Evolutionary conservation across 2,797 vertebrate species (phyloP), one percentile per base, ranked within the genome.

Genomic region (Sebastes taczanowskii): DNA sequence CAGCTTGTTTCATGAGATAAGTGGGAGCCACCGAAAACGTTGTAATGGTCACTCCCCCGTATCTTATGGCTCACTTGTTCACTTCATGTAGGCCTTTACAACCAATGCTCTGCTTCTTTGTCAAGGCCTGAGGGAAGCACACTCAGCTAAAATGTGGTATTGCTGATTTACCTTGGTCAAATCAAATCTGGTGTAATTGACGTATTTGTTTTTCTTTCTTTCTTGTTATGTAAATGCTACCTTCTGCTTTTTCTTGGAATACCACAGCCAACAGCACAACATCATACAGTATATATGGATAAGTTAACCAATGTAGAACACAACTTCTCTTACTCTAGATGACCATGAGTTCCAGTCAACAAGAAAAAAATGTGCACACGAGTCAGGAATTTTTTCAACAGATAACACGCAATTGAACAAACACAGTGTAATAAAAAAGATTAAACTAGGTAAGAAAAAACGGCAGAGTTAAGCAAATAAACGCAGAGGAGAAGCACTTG

Each of bases 1-100:
- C 6, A 3, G 66, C 52, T 30, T 46, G 35, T 80, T 87, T 80
- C 42, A 72, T 11, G 53, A 68, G 27, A 67, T 55, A 58, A 71
- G 52, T 34, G 52, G 32, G 16, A 58, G 69, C 46, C 61, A 68
- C 55, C 46, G 35, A n/a, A 68, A 61, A 78, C 5, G 10, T 14
- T 52, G 58, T 32, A 53, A 56, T n/a, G 29, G 49, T 67, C 42
- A 27, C 42, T 49, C 27, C 42, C 9, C 18, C 14, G 18, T 58
- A 42, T 55, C 20, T 10, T 62, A 20, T 27, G 32, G 29, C 29
- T 72, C 52, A 70, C 35, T 34, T 29, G 23, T 30, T 73, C 1
- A 0, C 55, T 49, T 67, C 34, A 25, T 42, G 27, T 6, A 20
- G 20, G 10, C 20, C 6, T 69, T 68, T 61, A 59, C 6, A 61